A percentile compares a stretch with the other conserved stretches of the same genome.
phyloP scores from a whole-genome alignment of 1,140 invertebrate genomes.

The Philaenus spumarius region DNA sequence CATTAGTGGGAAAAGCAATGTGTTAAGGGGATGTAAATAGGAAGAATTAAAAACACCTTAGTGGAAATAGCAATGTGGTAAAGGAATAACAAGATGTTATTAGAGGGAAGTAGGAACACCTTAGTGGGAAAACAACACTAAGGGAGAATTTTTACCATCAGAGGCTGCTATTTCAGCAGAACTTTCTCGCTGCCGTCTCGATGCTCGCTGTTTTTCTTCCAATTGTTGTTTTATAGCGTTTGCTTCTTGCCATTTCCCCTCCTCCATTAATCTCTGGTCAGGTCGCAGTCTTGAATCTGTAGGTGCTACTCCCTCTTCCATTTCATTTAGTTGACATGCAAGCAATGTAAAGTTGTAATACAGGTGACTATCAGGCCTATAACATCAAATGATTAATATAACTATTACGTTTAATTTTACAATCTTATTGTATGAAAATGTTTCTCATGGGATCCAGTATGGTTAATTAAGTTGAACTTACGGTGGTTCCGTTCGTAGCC shows the following conservation, averaged over 20 bases:
- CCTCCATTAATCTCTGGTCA: conserved; percentile 97
- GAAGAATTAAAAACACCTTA: too few species aligned
- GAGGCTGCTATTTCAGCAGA: conserved; percentile 71
- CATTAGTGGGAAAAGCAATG: too few species aligned
- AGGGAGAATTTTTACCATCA: conserved; percentile 60
- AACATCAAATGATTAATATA: conserved; percentile 28
- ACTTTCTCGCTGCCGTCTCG: conserved; percentile 62
- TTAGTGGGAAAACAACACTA: too few species aligned
- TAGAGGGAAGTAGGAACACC: too few species aligned
- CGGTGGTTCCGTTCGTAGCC: conserved; percentile 74
- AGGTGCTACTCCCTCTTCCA: conserved; percentile 85
- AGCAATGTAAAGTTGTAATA: conserved; percentile 94
- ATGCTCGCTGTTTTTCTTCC: conserved; percentile 90
- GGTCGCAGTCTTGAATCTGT: conserved; percentile 91
- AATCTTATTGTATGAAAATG: too few species aligned
- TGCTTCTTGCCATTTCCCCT: conserved; percentile 92
- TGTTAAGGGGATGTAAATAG: too few species aligned
- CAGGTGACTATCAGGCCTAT: conserved; percentile 60
- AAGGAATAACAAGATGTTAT: too few species aligned
- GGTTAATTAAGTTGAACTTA: conserved; percentile 40
- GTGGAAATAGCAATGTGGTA: too few species aligned
- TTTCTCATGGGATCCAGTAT: too few species aligned
- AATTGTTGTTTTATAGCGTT: conserved; percentile 85
- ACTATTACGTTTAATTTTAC: conserved; percentile 6
- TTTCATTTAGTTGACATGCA: conserved; percentile 94